Evolutionary conservation across 2,888 invertebrate genomes (phyloP).

Genomic region (Eledona agricola): DNA sequence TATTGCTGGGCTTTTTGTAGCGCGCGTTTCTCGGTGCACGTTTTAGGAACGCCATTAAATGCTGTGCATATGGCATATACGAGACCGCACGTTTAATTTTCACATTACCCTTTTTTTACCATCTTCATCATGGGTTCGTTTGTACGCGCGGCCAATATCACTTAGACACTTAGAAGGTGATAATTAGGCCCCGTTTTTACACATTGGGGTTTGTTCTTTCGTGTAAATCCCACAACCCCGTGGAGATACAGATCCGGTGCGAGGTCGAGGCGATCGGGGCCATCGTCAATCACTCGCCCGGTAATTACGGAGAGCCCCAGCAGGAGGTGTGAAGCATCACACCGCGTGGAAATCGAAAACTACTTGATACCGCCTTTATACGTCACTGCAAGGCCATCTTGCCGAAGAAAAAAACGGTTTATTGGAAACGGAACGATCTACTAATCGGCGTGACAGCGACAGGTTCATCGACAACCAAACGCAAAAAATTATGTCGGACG

Average conservation of each 20-base stretch:
- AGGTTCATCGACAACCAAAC: constrained; percentile 5
- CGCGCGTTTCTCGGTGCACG: constrained; percentile 53
- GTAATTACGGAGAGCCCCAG: constrained; percentile 38
- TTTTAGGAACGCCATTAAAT: constrained; percentile 58
- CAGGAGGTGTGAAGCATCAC: constrained; percentile 48
- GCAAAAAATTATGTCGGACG: no score
- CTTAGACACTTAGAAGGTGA: constrained; percentile 50
- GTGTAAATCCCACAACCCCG: no score
- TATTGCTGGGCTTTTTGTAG: constrained; percentile 57
- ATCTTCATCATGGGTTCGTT: constrained; percentile 15
- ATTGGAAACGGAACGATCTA: constrained; percentile 22
- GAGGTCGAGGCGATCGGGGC: constrained; percentile 44
- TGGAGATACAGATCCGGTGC: constrained; percentile 44
- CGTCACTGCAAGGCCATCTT: constrained; percentile 12
- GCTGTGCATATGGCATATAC: constrained; percentile 57
- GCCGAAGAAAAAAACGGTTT: constrained; percentile 16
- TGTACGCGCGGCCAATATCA: constrained; percentile 47
- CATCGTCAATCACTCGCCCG: constrained; percentile 54
- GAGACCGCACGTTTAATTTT: constrained; percentile 55
- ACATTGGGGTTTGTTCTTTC: no score
- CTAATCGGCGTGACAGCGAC: constrained; percentile 22
- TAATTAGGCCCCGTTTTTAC: constrained; percentile 51
- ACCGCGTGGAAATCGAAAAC: constrained; percentile 54
- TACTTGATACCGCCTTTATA: constrained; percentile 46
- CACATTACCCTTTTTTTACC: constrained; percentile 52